Evolutionary conservation across 2,888 invertebrate species (phyloP), one percentile per base, ranked within the genome.

Genomic region (Eilema caniola): DNA sequence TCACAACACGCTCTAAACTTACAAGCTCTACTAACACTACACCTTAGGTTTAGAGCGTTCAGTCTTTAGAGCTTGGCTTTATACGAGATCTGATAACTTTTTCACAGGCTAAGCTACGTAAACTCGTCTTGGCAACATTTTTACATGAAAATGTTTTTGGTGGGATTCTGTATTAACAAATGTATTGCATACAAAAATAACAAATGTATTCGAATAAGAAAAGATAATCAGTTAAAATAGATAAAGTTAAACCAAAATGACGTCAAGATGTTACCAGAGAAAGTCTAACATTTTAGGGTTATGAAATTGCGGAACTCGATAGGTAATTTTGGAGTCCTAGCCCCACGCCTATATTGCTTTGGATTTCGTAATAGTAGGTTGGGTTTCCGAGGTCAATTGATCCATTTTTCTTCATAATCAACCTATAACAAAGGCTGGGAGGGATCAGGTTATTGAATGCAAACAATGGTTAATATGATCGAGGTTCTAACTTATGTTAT

Each of bases 391-490:
- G 65, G 60, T 33, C 63, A 53, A 23, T 25, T 66, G 61, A 56
- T 33, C 28, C 41, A 69, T 63, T 63, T 37, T 57, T 63, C 41
- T 57, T 41, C 69, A 69, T 66, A 56, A 69, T 64, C 60, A 28
- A 33, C 41, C 28, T 31, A 67, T 31, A 8, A 57, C 63, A 72
- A 69, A 68, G 66, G 66, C 66, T 33, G 57, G 62, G 56, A 31
- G n/a, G 66, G 63, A 67, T 72, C 59, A 67, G 60, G 56, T 59
- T 62, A 70, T 72, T 69, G 69, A 64, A 70, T 37, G 53, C 72
- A 64, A 72, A 72, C 69, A 72, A 70, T 70, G 60, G 64, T 7
- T 12, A 16, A 37, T 37, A 56, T 60, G 37, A 67, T 16, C 33
- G 24, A 62, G 57, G 23, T 61, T 31, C 57, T 37, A 37, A 62